Evolutionary conservation across 23 tunicate genomes (phyloP), one percentile per base, ranked within the genome.

Genomic region (Ascidia mentula): DNA sequence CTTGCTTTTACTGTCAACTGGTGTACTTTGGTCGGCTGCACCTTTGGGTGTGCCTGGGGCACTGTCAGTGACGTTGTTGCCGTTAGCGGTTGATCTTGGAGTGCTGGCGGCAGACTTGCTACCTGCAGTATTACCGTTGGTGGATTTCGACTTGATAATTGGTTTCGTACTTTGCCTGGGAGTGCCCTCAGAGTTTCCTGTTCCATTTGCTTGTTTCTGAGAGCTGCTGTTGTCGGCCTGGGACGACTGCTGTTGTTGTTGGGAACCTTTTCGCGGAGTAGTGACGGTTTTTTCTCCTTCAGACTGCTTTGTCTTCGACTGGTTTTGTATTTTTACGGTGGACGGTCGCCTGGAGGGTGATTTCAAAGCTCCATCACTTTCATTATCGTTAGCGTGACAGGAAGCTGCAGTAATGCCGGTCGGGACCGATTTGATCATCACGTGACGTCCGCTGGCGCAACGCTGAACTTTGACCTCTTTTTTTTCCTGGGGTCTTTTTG

Each of bases 361-460:
- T 36, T 77, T 79, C 4, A 81, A 42, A 0, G 77, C 61, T 38
- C 77, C 45, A 7, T 30, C 53, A 8, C 71, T 75, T 13, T 85
- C 82, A 0, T 24, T 31, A 22, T 37, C 81, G 32, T 26, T 36
- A 12, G 65, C 76, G 46, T 85, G 77, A 32, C 78, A 69, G 0
- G 69, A 79, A 13, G 69, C 12, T 1, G 73, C 32, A 12, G 74
- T 24, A 31, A 34, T 35, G 42, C 80, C 46, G 9, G 87, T 39
- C 0, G 71, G 38, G 3, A 86, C 91, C 1, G 97, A 75, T 45
- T 91, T 91, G 17, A 91, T 77, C 12, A 91, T 39, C 22, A 91
- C 89, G 79, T 91, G 97, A 59, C 97, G 80, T 17, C 97, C 97
- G 36, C 97, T 91, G 46, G 91, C 89, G 40, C 97, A 91, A 40